These are phyloP conservation scores for Lutjanus campechanus DNA, from an alignment of 2,797 vertebrate genomes.

Conservation along the genomic window DNA sequence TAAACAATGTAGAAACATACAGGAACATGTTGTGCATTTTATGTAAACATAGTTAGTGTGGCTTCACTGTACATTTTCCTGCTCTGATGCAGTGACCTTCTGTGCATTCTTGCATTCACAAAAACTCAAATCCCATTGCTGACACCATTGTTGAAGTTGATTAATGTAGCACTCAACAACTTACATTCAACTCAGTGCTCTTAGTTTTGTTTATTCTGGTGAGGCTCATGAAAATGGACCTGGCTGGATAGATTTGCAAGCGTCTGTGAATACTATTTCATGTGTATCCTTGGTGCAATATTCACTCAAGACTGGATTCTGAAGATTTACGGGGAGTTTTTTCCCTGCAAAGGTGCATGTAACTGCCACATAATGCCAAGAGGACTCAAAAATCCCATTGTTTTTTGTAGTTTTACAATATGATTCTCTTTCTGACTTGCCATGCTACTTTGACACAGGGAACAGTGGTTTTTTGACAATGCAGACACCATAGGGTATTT, in stretches of 20 bases:
- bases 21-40: no score
- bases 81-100: conserved; percentile 1
- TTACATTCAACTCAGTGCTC: conserved; percentile 13
- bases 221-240: conserved; percentile 18
- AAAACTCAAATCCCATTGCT: conserved; percentile 5
- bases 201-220: conserved; percentile 26
- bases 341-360: conserved; percentile 24
- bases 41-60: no score
- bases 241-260: conserved; percentile 12
- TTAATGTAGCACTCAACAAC: not conserved
- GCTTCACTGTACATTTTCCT: conserved; percentile 3
- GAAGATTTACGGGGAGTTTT: conserved; percentile 5
- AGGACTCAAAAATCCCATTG: conserved; percentile 20
- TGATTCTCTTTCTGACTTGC: conserved; percentile 4
- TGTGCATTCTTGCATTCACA: not conserved
- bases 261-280: conserved; percentile 23
- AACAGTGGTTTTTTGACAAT: conserved; percentile 37
- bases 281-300: conserved; percentile 7
- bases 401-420: conserved; percentile 38
- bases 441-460: conserved; percentile 23
- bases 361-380: conserved; percentile 20
- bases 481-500: conserved; percentile 42
- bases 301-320: conserved; percentile 20
- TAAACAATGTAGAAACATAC: no score
- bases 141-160: conserved; percentile 9